Evolutionary conservation across 2,113 vertebrate species (phyloP).

Genomic region (Perccottus glenii): DNA sequence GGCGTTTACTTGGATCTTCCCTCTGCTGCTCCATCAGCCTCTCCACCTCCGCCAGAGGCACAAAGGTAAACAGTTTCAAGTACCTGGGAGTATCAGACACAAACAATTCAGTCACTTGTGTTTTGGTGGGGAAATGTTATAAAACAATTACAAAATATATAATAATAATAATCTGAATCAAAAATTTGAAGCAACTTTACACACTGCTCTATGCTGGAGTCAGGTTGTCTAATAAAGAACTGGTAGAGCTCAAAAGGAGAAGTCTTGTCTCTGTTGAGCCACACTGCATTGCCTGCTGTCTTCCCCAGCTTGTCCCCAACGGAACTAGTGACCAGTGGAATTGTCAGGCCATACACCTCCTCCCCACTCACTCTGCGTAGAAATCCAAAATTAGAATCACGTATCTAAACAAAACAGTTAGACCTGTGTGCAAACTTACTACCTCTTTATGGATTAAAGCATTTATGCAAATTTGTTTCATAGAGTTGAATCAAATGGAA

Average conservation of each 20-base stretch:
- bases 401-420: too few species aligned
- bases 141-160: neutral
- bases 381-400: neutral
- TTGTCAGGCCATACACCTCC: conserved; percentile 91
- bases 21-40: conserved; percentile 89
- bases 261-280: conserved; percentile 91
- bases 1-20: conserved; percentile 86
- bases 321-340: conserved; percentile 91
- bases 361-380: conserved; percentile 83
- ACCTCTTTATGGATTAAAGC: too few species aligned
- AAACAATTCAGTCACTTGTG: neutral
- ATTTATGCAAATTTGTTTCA: too few species aligned
- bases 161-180: too few species aligned
- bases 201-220: conserved; percentile 83
- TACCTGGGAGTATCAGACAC: conserved; percentile 75
- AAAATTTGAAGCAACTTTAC: conserved; percentile 28
- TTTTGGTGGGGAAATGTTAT: neutral
- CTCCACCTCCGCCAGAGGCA: conserved; percentile 89
- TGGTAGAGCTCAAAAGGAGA: conserved; percentile 96
- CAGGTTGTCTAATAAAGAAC: conserved; percentile 91
- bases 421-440: too few species aligned
- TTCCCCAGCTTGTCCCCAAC: conserved; percentile 95
- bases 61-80: conserved; percentile 93
- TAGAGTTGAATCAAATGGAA: too few species aligned
- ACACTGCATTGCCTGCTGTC: conserved; percentile 94